Conservation (phyloP, 2,797 vertebrate genomes). For the Melanotaenia trifasciata region DNA sequence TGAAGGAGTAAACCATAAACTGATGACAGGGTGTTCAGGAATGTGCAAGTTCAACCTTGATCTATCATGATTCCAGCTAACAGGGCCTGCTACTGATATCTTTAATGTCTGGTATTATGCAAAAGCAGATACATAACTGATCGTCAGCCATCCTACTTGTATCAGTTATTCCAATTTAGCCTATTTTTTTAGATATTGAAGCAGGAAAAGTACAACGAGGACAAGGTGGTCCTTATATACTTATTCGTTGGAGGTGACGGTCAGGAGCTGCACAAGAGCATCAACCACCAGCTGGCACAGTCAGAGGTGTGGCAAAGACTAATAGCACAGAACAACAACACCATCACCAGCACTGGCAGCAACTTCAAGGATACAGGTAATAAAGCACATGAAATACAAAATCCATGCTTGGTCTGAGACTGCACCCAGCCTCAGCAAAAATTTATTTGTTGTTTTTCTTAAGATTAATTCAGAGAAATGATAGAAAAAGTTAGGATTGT, state of each 20-base stretch:
- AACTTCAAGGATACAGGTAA: conserved; percentile 47
- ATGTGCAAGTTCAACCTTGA: background rate
- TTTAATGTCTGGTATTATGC: background rate
- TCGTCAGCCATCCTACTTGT: background rate
- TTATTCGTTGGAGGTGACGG: conserved; percentile 82
- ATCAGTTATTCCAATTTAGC: background rate
- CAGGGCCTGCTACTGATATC: background rate
- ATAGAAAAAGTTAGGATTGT: background rate
- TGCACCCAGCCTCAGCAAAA: background rate
- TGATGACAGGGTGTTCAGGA: background rate
- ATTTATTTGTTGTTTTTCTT: background rate
- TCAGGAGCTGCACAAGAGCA: conserved; percentile 80
- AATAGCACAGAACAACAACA: conserved; percentile 69
- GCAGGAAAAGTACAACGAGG: conserved; percentile 76
- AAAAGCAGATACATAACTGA: background rate
- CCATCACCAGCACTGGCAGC: background rate
- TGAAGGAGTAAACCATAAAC: background rate
- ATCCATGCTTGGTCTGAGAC: background rate
- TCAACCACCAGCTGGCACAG: conserved; percentile 88
- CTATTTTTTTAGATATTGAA: conserved; percentile 83
- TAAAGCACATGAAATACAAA: background rate
- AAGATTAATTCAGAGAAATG: background rate
- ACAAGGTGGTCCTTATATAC: conserved; percentile 83
- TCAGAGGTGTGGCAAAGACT: conserved; percentile 85
- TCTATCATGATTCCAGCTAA: background rate